Evolutionary conservation across 2,797 vertebrate genomes (phyloP).

Genomic region (Premnoplex brunnescens): DNA sequence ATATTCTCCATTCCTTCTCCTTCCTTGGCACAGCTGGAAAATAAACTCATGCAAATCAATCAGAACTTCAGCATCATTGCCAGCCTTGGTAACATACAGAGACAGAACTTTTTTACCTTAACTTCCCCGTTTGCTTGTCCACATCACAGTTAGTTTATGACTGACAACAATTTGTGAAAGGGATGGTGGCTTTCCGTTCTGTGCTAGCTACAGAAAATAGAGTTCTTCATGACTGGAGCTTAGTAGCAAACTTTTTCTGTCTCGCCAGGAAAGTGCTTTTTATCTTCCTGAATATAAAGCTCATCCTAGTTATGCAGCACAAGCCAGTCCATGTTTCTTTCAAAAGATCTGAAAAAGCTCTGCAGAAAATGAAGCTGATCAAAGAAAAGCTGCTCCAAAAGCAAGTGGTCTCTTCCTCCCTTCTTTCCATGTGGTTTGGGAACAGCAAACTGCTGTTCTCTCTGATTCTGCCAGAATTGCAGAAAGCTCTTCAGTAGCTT

Average conservation of each 20-base stretch:
- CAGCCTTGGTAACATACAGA: neutral
- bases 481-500: constrained; percentile 37
- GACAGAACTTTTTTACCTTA: neutral
- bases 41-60: neutral
- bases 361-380: neutral
- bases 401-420: neutral
- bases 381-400: constrained; percentile 6
- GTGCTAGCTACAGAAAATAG: neutral
- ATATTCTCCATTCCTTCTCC: neutral
- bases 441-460: constrained; percentile 12
- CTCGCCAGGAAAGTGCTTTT: constrained; percentile 3
- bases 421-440: neutral
- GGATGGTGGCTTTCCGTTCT: neutral
- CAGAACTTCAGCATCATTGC: neutral
- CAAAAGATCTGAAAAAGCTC: constrained; percentile 19
- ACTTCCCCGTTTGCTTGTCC: neutral
- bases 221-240: neutral
- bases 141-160: neutral
- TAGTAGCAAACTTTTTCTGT: neutral
- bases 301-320: neutral
- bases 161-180: neutral
- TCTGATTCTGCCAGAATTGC: neutral
- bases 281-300: neutral
- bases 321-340: neutral
- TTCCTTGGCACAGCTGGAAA: neutral